Conservation (phyloP, 1,140 invertebrate genomes). For the Holcopasites calliopsidis region DNA sequence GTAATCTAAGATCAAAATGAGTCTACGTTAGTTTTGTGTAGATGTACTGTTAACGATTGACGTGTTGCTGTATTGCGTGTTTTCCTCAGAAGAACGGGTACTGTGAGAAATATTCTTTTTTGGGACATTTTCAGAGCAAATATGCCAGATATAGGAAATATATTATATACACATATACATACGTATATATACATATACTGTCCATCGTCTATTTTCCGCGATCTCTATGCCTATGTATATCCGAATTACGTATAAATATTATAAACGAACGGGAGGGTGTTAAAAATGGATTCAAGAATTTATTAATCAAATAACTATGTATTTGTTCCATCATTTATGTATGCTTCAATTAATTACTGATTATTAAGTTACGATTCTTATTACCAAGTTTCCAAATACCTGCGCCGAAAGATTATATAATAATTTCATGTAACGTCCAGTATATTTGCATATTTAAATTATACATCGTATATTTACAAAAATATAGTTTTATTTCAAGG, state of each 20-base stretch:
- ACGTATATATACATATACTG: slow-evolving; percentile 5
- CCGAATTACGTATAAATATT: slow-evolving; percentile 48
- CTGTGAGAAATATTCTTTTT: slow-evolving; percentile 17
- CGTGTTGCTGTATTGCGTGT: slow-evolving; percentile 43
- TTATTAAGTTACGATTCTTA: too few relatives aligned
- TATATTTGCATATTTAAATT: too few relatives aligned
- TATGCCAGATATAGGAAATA: background rate
- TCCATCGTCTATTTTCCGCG: slow-evolving; percentile 56
- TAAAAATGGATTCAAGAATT: background rate
- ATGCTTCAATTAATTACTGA: too few relatives aligned
- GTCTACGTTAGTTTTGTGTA: slow-evolving; percentile 29
- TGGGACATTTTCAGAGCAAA: slow-evolving; percentile 1
- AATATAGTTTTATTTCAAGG: too few relatives aligned
- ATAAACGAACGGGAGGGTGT: slow-evolving; percentile 1
- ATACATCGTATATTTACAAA: background rate
- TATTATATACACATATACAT: slow-evolving; percentile 17
- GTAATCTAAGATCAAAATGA: slow-evolving; percentile 17
- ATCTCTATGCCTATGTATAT: slow-evolving; percentile 56
- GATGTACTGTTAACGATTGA: slow-evolving; percentile 28
- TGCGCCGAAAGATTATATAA: too few relatives aligned
- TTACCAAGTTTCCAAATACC: too few relatives aligned
- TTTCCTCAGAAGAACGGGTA: slow-evolving; percentile 33
- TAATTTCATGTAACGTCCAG: too few relatives aligned
- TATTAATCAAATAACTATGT: background rate
- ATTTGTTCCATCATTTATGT: too few relatives aligned